Conservation (phyloP, 1,140 invertebrate genomes). For the Caenorhabditis briggsae region DNA sequence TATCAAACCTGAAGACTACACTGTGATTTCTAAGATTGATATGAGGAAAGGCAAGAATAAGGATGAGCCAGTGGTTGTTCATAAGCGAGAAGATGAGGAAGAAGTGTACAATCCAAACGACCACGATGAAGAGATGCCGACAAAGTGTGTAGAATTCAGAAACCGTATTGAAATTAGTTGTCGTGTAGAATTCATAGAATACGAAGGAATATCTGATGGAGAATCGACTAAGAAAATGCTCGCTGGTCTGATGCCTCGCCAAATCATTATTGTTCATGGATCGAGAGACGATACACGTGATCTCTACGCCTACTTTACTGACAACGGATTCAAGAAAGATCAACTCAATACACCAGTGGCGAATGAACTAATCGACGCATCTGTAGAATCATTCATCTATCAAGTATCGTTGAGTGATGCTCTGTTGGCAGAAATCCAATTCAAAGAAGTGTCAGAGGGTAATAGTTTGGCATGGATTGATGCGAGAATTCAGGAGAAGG, state of each 20-base stretch:
- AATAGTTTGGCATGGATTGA: slow-evolving; percentile 38
- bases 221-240: slow-evolving; percentile 87
- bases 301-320: slow-evolving; percentile 82
- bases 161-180: slow-evolving; percentile 78
- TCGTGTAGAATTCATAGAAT: slow-evolving; percentile 92
- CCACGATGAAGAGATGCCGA: slow-evolving; percentile 73
- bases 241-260: slow-evolving; percentile 83
- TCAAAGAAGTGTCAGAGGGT: slow-evolving; percentile 67
- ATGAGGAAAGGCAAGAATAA: slow-evolving; percentile 61
- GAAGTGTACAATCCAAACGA: slow-evolving; percentile 49
- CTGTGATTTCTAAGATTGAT: slow-evolving; percentile 63
- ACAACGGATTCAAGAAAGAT: slow-evolving; percentile 73
- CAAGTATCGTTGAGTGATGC: slow-evolving; percentile 83
- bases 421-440: slow-evolving; percentile 72
- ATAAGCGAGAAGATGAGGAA: slow-evolving; percentile 54
- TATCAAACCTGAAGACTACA: slow-evolving; percentile 77
- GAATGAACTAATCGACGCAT: slow-evolving; percentile 92
- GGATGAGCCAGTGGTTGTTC: slow-evolving; percentile 64
- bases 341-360: slow-evolving; percentile 82
- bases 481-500: slow-evolving; percentile 9
- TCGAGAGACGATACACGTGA: slow-evolving; percentile 82
- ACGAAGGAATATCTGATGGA: slow-evolving; percentile 96
- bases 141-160: slow-evolving; percentile 75
- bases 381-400: slow-evolving; percentile 97
- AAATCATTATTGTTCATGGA: slow-evolving; percentile 86